Base-by-base conservation (phyloP, 2,888 invertebrate species). In the Xylophagus ater region DNA sequence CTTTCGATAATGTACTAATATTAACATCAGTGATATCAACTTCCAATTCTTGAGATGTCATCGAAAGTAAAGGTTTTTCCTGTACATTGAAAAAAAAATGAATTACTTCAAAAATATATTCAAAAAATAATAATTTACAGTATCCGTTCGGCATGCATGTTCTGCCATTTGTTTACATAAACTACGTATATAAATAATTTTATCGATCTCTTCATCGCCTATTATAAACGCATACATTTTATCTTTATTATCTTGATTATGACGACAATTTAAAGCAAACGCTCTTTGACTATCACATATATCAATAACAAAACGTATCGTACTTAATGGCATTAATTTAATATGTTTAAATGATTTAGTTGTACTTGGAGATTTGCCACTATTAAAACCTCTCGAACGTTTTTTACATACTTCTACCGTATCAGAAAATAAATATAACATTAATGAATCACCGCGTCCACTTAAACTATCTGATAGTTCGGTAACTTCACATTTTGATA, bases 361-460 rank as follows among this genome's bases (percentile, higher is more conserved):
- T 29, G 78, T 73, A 47, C 61, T 80, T 1, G 83, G 82, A 49
- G 80, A 81, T 56, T 81, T 79, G 43, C 76, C 67, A 29, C 73
- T 73, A 51, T 78, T 78, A 47, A 77, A 77, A 35, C 73, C 80
- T 62, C 85, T 83, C 31, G 85, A 84, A 53, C 86, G 74, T 60
- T 83, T 79, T 59, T 85, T 84, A 66, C 84, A 84, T 55, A 96
- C 89, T 70, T 93, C 93, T 59, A 96, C 74, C 43, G 86, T 84
- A 67, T 97, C 96, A 25, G 89, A 87, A 66, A 97, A 97, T 19
- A 97, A 71, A 63, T 93, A 93, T 48, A 97, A 68, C 49, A 89
- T 79, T 45, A 97, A 72, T 49, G 80, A 80, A 62, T 85, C 82
- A 36, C 93, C 93, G 50, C 88, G 78, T 12, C 87, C 85, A 46